Evolutionary conservation across 92 coral and sea anemone genomes (phyloP), one percentile per base, ranked within the genome.

Genomic region (Actinernus sp.): DNA sequence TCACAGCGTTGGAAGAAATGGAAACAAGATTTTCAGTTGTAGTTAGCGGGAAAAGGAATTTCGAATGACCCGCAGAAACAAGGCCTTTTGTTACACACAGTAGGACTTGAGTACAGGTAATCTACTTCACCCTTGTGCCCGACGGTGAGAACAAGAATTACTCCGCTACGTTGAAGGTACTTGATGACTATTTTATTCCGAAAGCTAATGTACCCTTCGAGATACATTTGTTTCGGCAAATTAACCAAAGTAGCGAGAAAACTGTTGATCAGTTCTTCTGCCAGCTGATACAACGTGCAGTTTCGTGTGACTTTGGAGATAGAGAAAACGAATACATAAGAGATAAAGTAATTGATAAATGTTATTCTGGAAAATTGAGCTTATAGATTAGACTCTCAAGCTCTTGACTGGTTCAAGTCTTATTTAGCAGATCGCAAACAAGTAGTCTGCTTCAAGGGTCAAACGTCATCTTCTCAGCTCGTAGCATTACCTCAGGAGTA

Each of bases 171-270:
- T 3, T 62, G 1, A 53, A 56, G 58, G 87, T 81, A 17, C 48
- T 81, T 2, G 81, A 81, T 72, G 79, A 72, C 41, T 71, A 81
- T 45, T 63, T 81, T 63, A 45, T 72, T 9, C 87, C 74, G 31
- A 63, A 81, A 47, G 65, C 55, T 38, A 80, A 80, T 7, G 55
- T 78, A 2, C 61, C 85, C 21, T 78, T 78, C 37, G 85, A 59
- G 31, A 31, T 71, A 51, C 71, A 78, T 48, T 55, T 66, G 85
- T 78, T 78, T 37, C 8, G 83, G 13, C 83, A 76, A 58, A 39
- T 71, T 31, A 43, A 21, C 24, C 63, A 73, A 37, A 19, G 21
- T 8, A 47, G 21, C 19, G 58, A 51, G 4, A 76, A 76, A 27
- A 52, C 83, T 21, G 63, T 75, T 31, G 67, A 64, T 55, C 65